phyloP scores from a whole-genome alignment of 2,888 invertebrate genomes.

The Lepidonotus clava region DNA sequence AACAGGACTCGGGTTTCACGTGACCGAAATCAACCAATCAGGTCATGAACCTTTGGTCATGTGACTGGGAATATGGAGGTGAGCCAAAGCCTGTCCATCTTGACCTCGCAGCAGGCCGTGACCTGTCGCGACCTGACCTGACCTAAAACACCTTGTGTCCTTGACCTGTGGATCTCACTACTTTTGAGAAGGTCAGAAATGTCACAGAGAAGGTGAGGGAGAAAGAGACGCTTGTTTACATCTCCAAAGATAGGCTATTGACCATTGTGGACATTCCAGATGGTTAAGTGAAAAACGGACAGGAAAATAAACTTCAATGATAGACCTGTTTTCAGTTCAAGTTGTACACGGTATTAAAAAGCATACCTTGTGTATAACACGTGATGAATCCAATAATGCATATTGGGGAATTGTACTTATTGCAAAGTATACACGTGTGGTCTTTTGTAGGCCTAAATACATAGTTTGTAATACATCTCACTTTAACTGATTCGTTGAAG shows the following conservation, averaged over 20 bases:
- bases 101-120: conserved; percentile 15
- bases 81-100: neutral
- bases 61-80: neutral
- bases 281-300: neutral
- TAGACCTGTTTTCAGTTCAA: no score
- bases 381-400: no score
- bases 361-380: no score
- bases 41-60: neutral
- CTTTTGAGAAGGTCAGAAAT: neutral
- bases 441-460: no score
- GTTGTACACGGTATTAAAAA: no score
- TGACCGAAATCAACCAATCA: neutral
- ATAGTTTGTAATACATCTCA: no score
- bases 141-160: neutral
- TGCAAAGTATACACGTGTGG: no score
- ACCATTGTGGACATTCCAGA: neutral
- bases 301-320: no score
- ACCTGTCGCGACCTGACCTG: neutral
- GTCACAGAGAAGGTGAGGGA: neutral
- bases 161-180: neutral
- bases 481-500: no score
- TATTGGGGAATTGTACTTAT: no score
- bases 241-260: neutral
- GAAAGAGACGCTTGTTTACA: conserved; percentile 25
- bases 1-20: no score